phyloP scores from a whole-genome alignment of 2,113 vertebrate species.

The Pygoscelis antarcticus region DNA sequence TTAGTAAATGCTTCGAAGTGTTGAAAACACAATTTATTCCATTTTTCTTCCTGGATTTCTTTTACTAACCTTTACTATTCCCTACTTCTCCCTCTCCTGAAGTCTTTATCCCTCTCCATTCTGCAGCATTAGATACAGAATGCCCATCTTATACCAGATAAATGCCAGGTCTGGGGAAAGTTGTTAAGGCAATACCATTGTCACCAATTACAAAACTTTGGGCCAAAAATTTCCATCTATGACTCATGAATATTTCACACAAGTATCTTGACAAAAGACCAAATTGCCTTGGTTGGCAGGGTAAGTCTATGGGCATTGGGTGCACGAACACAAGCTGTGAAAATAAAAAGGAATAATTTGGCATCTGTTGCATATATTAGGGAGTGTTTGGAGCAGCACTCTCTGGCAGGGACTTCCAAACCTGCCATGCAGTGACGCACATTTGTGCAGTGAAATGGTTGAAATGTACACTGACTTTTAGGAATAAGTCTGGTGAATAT shows the following conservation, averaged over 20 bases:
- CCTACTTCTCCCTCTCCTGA: neutral
- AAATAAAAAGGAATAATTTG: conserved; percentile 63
- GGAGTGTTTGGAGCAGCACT: conserved; percentile 26
- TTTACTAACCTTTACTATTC: neutral
- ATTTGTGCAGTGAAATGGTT: neutral
- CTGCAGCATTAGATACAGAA: neutral
- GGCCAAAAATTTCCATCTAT: neutral
- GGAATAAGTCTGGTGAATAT: conserved; percentile 15
- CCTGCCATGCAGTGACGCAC: neutral
- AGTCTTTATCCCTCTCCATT: neutral
- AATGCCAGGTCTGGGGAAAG: neutral
- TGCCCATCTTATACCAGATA: neutral
- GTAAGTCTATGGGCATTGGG: conserved; percentile 14
- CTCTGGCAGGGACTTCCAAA: conserved; percentile 14
- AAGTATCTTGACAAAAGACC: conserved; percentile 22
- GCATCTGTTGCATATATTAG: conserved; percentile 43
- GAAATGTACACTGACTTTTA: conserved; percentile 23
- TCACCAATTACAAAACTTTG: neutral
- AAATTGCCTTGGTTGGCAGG: conserved; percentile 51
- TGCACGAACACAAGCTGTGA: conserved; percentile 60
- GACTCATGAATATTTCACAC: conserved; percentile 46
- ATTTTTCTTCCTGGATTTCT: neutral
- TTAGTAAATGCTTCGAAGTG: neutral
- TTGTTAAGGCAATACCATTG: neutral
- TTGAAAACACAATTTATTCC: neutral